Conservation (phyloP, 2,888 invertebrate genomes). For the Sarcophaga subvicina region DNA sequence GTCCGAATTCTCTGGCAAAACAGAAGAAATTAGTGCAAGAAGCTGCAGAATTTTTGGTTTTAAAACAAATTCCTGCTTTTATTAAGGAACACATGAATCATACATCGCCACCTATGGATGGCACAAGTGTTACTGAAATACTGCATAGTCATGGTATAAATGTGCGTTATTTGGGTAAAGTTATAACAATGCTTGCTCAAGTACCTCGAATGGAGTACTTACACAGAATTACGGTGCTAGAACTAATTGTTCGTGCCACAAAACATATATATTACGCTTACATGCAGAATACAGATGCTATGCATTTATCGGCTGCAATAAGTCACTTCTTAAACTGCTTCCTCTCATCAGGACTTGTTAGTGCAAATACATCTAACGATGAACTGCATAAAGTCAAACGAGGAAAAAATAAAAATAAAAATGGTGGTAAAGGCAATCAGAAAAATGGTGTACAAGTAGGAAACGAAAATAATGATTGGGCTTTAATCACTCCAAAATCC, state of each 20-base stretch:
- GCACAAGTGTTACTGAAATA: conserved; percentile 94
- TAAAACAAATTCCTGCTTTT: conserved; percentile 96
- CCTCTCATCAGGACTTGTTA: conserved; percentile 89
- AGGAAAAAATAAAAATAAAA: conserved; percentile 69
- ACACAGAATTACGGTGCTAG: conserved; percentile 94
- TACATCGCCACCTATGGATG: conserved; percentile 97
- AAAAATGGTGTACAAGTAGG: conserved; percentile 77
- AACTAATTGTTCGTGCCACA: conserved; percentile 93
- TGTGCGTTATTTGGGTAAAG: conserved; percentile 95
- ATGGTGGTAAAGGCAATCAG: conserved; percentile 74
- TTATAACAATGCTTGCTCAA: conserved; percentile 90
- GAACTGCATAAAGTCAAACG: conserved; percentile 80
- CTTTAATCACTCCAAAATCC: conserved; percentile 90
- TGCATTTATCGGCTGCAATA: conserved; percentile 94
- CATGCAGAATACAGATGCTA: conserved; percentile 91
- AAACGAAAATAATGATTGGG: conserved; percentile 89
- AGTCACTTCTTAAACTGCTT: conserved; percentile 98
- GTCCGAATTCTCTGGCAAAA: conserved; percentile 87
- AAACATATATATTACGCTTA: conserved; percentile 97
- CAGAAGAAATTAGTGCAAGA: conserved; percentile 96
- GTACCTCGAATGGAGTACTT: conserved; percentile 92
- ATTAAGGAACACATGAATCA: conserved; percentile 96
- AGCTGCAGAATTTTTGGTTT: conserved; percentile 96
- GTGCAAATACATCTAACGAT: conserved; percentile 82
- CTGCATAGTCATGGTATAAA: conserved; percentile 98